Evolutionary conservation across 92 coral and sea anemone genomes (phyloP).

Genomic region (Palythoa grandis): DNA sequence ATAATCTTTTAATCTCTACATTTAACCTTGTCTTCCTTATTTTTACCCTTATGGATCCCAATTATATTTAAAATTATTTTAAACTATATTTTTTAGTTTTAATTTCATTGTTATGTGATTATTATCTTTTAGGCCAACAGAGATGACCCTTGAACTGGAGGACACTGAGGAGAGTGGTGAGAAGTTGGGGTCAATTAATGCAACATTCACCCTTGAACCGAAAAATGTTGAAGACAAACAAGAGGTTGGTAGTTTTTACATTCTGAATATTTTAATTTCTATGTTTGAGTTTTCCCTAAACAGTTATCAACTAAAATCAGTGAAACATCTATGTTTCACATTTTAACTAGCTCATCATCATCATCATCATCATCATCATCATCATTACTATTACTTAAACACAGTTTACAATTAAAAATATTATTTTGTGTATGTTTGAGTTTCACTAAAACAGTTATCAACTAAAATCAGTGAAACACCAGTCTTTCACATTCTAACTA

Average conservation of each 20-base stretch:
- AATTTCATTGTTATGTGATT: background rate
- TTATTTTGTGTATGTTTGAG: background rate
- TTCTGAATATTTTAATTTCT: background rate
- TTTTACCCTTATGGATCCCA: too few relatives aligned
- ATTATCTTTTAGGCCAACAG: constrained; percentile 72
- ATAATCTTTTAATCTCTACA: too few relatives aligned
- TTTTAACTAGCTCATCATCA: too few relatives aligned
- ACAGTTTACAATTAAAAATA: too few relatives aligned
- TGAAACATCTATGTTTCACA: too few relatives aligned
- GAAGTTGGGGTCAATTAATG: constrained; percentile 86
- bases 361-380: too few relatives aligned
- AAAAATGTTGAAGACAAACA: constrained; percentile 94
- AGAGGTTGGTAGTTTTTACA: constrained; percentile 64
- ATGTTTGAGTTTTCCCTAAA: background rate
- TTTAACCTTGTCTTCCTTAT: too few relatives aligned
- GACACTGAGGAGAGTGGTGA: constrained; percentile 86
- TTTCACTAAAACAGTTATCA: too few relatives aligned
- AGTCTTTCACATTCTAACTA: too few relatives aligned
- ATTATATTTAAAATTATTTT: background rate
- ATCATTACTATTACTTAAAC: too few relatives aligned
- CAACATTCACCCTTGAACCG: constrained; percentile 80
- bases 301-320: too few relatives aligned
- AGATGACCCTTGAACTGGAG: constrained; percentile 92
- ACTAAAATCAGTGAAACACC: too few relatives aligned
- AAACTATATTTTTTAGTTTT: background rate